phyloP scores from a whole-genome alignment of 2,888 invertebrate genomes.

The Calephelis perditalis region DNA sequence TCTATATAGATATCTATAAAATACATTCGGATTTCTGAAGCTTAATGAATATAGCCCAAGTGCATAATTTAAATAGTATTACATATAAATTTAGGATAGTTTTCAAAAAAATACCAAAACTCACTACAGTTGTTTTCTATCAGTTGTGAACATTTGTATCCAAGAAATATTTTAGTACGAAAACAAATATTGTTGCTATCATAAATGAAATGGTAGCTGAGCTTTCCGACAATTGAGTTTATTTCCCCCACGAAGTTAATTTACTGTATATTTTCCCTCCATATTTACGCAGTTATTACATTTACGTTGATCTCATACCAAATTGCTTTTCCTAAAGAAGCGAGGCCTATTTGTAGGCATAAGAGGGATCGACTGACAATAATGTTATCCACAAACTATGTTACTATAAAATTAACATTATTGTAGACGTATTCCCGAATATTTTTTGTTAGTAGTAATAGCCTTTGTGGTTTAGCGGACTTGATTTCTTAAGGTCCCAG shows the following conservation, averaged over 20 bases:
- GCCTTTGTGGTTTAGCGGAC: too few relatives aligned
- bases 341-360: conserved; percentile 38
- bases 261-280: conserved; percentile 66
- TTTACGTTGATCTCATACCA: conserved; percentile 69
- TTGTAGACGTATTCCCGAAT: neutral
- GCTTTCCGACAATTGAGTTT: conserved; percentile 54
- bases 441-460: neutral
- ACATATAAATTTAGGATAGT: too few relatives aligned
- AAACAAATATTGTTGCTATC: neutral
- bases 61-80: too few relatives aligned
- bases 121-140: too few relatives aligned
- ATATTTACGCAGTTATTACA: conserved; percentile 67
- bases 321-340: conserved; percentile 46
- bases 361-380: conserved; percentile 28
- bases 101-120: too few relatives aligned
- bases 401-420: neutral
- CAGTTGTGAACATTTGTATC: too few relatives aligned
- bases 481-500: too few relatives aligned
- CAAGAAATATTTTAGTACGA: too few relatives aligned
- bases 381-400: conserved; percentile 34
- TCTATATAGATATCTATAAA: too few relatives aligned
- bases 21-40: too few relatives aligned
- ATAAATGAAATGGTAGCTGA: conserved; percentile 17
- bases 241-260: conserved; percentile 63
- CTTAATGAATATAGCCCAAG: too few relatives aligned